A percentile compares a stretch with the other conserved stretches of the same genome.
Evolutionary conservation across 2,797 vertebrate species (phyloP).

Genomic region (Micromesistius poutassou): DNA sequence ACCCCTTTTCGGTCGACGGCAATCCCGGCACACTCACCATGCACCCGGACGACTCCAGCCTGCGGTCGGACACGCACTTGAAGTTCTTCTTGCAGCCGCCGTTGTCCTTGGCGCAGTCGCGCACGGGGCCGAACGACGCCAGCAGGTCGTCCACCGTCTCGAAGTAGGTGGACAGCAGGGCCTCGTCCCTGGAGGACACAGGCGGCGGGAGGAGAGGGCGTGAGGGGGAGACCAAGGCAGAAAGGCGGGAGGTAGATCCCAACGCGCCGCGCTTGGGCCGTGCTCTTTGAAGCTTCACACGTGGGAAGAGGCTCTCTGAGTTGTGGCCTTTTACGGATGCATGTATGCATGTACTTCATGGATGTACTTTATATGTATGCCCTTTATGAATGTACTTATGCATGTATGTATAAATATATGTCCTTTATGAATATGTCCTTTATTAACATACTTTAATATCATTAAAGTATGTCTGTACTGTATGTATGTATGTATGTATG

Average conservation of each 20-base stretch:
- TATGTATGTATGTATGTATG: no score
- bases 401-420: no score
- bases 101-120: constrained; percentile 93
- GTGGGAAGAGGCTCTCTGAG: neutral
- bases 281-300: neutral
- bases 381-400: no score
- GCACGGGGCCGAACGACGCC: constrained; percentile 91
- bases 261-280: constrained; percentile 1
- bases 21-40: constrained; percentile 76
- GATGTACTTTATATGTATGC: no score
- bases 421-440: no score
- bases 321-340: neutral
- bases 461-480: no score
- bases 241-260: neutral
- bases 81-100: constrained; percentile 97
- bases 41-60: constrained; percentile 91
- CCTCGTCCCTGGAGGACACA: constrained; percentile 84
- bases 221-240: constrained; percentile 9
- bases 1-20: no score
- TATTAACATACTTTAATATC: no score
- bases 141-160: constrained; percentile 94
- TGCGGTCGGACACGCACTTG: constrained; percentile 92
- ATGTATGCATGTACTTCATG: neutral
- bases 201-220: neutral
- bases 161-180: constrained; percentile 96